phyloP scores from a whole-genome alignment of 1,140 invertebrate genomes.

The Pollicipes pollicipes region DNA sequence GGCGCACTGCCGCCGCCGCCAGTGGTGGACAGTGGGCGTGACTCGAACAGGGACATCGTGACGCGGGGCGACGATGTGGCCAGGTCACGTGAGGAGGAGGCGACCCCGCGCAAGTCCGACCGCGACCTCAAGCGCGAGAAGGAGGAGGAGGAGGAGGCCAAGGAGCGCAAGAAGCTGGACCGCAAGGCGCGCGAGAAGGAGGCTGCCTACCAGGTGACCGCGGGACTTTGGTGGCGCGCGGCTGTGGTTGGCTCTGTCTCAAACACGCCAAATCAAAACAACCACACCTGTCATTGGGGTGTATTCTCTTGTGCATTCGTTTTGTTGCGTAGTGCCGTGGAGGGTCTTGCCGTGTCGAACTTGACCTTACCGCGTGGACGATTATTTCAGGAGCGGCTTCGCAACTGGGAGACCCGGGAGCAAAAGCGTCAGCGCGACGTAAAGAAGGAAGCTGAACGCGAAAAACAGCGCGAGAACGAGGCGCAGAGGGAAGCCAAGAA shows the following conservation, averaged over 20 bases:
- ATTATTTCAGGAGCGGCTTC: conserved; percentile 37
- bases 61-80: no score
- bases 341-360: no score
- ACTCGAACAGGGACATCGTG: no score
- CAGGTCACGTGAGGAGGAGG: neutral
- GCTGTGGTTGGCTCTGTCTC: no score
- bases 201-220: conserved; percentile 17
- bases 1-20: no score
- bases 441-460: conserved; percentile 71
- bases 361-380: no score
- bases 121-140: conserved; percentile 34
- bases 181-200: conserved; percentile 37
- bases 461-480: conserved; percentile 63
- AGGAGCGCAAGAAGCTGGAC: conserved; percentile 75
- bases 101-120: conserved; percentile 10
- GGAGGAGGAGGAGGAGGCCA: conserved; percentile 76
- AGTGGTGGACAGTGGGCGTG: no score
- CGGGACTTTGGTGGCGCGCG: conserved; percentile 17
- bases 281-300: no score
- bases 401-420: conserved; percentile 85
- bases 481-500: conserved; percentile 73
- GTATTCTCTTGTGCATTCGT: no score
- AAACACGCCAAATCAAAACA: no score
- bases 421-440: conserved; percentile 81
- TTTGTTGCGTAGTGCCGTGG: no score